Conservation (phyloP, 2,797 vertebrate genomes). For the Nothura maculosa region DNA sequence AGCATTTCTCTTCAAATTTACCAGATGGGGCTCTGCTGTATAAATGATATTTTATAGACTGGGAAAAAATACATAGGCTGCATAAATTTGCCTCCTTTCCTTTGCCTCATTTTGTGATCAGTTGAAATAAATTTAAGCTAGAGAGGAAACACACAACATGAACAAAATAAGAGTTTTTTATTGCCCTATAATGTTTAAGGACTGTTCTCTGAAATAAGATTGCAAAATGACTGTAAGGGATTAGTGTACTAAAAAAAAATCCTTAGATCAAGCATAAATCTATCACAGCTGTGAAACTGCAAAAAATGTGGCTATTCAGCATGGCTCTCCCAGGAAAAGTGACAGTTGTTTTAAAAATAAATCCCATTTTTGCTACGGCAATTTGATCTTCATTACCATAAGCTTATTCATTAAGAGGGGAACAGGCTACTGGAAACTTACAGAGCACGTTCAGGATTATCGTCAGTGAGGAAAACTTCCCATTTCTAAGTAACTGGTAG, state of each 20-base stretch:
- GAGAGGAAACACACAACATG: neutral
- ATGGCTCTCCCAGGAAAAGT: slow-evolving; percentile 16
- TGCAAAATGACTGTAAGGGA: neutral
- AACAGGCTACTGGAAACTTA: neutral
- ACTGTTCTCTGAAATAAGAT: neutral
- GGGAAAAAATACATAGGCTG: neutral
- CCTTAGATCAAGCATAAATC: neutral
- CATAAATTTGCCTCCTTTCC: neutral
- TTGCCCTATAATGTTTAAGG: neutral
- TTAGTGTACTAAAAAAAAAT: neutral
- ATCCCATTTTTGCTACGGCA: neutral
- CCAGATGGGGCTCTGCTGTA: neutral
- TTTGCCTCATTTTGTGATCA: neutral
- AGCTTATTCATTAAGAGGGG: neutral
- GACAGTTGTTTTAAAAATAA: neutral
- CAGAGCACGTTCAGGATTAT: neutral
- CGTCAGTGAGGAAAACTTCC: accelerated
- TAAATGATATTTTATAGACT: neutral
- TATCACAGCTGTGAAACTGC: neutral
- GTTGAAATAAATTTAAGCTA: neutral
- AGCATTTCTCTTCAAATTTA: neutral
- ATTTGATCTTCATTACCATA: neutral
- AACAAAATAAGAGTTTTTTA: neutral
- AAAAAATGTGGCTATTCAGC: slow-evolving; percentile 30
- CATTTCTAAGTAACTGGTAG: neutral